These are phyloP conservation scores for Periplaneta americana DNA, from an alignment of 1,140 invertebrate genomes.

Conservation along the genomic window DNA sequence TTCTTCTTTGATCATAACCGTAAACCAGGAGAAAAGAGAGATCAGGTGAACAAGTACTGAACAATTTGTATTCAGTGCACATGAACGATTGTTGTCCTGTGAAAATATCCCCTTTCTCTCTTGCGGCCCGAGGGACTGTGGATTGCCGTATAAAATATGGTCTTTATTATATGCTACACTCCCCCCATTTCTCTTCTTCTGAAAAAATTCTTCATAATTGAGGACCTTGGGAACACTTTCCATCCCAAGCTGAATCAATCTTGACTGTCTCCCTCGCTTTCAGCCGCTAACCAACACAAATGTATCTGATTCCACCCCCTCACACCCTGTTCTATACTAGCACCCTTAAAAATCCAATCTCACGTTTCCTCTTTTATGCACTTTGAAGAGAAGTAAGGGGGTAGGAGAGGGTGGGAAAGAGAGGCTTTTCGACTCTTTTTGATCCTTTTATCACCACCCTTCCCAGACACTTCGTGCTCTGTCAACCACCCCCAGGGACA, in stretches of 20 bases:
- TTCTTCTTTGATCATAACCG: too few relatives aligned
- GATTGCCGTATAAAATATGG: neutral
- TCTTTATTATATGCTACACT: neutral
- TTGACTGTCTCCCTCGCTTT: neutral
- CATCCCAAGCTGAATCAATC: neutral
- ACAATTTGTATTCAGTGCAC: neutral
- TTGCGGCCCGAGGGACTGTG: neutral
- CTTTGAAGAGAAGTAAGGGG: neutral
- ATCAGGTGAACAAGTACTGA: too few relatives aligned
- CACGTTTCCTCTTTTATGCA: neutral
- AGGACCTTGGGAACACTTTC: neutral
- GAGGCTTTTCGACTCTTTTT: neutral
- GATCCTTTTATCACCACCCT: neutral
- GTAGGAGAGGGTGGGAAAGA: too few relatives aligned
- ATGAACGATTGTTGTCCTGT: neutral
- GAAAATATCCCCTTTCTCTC: neutral
- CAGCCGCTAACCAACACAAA: neutral
- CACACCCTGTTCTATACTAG: neutral
- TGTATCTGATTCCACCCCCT: neutral
- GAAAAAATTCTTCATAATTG: neutral
- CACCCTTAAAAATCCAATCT: neutral
- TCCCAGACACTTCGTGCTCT: neutral
- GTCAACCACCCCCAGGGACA: neutral
- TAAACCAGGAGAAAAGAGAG: too few relatives aligned
- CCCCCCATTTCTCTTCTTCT: neutral